Conservation (phyloP, 2,113 vertebrate genomes). For the Hydrochoerus hydrochaeris region DNA sequence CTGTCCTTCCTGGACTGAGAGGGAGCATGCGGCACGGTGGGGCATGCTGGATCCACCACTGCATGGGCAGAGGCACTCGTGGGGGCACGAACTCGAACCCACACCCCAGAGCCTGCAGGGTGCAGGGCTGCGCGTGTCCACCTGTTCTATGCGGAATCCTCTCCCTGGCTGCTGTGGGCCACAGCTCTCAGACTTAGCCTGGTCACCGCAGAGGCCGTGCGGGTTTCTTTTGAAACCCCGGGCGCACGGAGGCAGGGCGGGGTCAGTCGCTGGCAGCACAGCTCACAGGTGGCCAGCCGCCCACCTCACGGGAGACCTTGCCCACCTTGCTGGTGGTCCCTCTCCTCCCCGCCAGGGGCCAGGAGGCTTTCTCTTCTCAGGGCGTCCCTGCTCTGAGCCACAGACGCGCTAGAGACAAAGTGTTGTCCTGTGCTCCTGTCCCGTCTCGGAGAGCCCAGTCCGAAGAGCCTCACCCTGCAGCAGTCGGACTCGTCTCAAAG, state of each 20-base stretch:
- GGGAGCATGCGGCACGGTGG: rapidly evolving
- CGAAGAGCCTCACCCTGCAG: neutral
- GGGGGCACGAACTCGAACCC: neutral
- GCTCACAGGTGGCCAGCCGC: rapidly evolving
- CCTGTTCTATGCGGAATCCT: neutral
- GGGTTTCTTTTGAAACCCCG: neutral
- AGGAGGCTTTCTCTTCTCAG: too few species aligned
- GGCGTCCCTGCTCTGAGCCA: neutral
- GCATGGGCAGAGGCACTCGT: neutral
- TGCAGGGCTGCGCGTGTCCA: neutral
- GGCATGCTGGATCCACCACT: neutral
- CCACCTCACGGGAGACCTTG: neutral
- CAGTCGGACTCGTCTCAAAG: neutral
- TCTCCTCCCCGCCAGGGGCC: neutral
- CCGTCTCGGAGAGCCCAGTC: rapidly evolving
- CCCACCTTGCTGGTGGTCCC: rapidly evolving
- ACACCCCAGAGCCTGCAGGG: rapidly evolving
- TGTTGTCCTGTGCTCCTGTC: neutral
- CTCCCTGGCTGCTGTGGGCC: neutral
- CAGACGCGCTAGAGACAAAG: rapidly evolving
- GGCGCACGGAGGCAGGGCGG: neutral
- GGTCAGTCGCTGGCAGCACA: rapidly evolving
- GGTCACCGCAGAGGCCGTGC: neutral
- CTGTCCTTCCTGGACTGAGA: neutral
- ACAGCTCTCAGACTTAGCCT: neutral